These are phyloP conservation scores for Salarias fasciatus DNA, from an alignment of 2,797 vertebrate genomes.

Conservation along the genomic window DNA sequence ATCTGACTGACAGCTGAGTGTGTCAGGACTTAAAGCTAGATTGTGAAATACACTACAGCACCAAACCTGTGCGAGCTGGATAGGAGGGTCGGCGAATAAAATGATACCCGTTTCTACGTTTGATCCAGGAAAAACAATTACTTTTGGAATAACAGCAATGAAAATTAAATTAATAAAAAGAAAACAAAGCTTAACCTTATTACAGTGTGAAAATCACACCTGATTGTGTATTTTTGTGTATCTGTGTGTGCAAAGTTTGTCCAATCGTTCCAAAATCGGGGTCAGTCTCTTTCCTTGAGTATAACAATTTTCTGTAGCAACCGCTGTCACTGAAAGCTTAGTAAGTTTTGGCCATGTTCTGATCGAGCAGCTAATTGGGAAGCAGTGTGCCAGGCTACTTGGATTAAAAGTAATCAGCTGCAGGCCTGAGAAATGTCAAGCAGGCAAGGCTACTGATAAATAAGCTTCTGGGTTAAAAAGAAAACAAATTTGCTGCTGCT, in stretches of 20 bases:
- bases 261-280: slow-evolving; percentile 3
- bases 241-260: not conserved
- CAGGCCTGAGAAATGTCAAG: slow-evolving; percentile 49
- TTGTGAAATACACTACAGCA: slow-evolving; percentile 47
- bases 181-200: too few relatives aligned
- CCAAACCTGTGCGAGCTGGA: slow-evolving; percentile 37
- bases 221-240: not conserved
- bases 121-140: too few relatives aligned
- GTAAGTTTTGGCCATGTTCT: slow-evolving; percentile 35
- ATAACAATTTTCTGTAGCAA: not conserved
- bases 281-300: not conserved
- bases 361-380: slow-evolving; percentile 61
- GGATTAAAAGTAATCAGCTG: slow-evolving; percentile 59
- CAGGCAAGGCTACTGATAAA: slow-evolving; percentile 42
- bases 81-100: not conserved
- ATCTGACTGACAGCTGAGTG: slow-evolving; percentile 75
- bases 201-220: too few relatives aligned
- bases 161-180: too few relatives aligned
- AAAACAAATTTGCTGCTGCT: slow-evolving; percentile 16
- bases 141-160: too few relatives aligned
- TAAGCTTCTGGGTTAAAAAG: slow-evolving; percentile 39
- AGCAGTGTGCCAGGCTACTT: slow-evolving; percentile 49
- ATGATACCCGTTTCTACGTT: not conserved
- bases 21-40: slow-evolving; percentile 65
- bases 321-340: slow-evolving; percentile 41